phyloP scores from a whole-genome alignment of 1,140 invertebrate species.

The Lordiphosa stackelbergi region DNA sequence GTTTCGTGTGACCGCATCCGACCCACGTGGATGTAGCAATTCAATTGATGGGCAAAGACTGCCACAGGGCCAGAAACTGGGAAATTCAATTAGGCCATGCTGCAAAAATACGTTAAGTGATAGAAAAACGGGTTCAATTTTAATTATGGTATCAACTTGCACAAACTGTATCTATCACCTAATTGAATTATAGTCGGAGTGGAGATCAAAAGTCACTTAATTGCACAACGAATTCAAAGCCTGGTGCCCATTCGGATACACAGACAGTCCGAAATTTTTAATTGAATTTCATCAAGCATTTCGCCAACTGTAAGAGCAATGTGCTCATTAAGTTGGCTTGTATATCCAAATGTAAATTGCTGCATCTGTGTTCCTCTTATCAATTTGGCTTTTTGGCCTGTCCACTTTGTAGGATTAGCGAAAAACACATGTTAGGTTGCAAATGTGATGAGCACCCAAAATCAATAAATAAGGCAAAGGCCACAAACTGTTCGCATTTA shows the following conservation, averaged over 20 bases:
- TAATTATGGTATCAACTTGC: conserved; percentile 32
- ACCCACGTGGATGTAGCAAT: conserved; percentile 51
- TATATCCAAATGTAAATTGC: neutral
- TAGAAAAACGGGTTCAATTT: conserved; percentile 30
- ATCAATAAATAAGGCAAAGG: conserved; percentile 30
- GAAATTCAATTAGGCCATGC: conserved; percentile 53
- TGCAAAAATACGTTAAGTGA: conserved; percentile 37
- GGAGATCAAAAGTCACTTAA: conserved; percentile 4
- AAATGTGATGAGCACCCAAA: conserved; percentile 48
- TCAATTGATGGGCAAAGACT: conserved; percentile 49
- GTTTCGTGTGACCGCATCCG: conserved; percentile 48
- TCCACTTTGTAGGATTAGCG: conserved; percentile 26
- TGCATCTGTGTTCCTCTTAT: conserved; percentile 29
- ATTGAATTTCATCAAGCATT: conserved; percentile 1
- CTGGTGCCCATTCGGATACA: neutral
- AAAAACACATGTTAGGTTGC: conserved; percentile 27
- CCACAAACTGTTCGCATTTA: conserved; percentile 26
- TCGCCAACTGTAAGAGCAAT: conserved; percentile 13
- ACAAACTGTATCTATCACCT: conserved; percentile 7
- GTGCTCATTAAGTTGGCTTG: conserved; percentile 1
- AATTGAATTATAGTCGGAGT: conserved; percentile 28
- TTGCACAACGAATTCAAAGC: conserved; percentile 4
- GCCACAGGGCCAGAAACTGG: conserved; percentile 26
- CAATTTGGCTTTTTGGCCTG: conserved; percentile 29
- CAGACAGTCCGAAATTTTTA: conserved; percentile 2